Evolutionary conservation across 2,888 invertebrate genomes (phyloP), one percentile per base, ranked within the genome.

Genomic region (Drosophila rellima): DNA sequence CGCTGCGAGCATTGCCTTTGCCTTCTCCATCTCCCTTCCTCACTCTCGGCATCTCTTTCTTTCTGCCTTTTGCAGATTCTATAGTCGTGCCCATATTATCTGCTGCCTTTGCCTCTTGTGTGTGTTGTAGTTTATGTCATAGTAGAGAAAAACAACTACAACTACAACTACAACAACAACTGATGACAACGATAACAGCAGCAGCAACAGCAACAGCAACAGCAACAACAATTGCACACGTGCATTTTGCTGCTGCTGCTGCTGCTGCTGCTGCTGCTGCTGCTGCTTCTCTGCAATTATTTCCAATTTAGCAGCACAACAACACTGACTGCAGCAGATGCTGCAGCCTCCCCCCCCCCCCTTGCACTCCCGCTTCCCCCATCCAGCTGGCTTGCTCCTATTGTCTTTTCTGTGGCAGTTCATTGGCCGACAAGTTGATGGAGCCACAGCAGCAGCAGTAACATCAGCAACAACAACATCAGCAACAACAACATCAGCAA

Each of bases 241-340:
- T 82, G 82, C 83, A 82, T 82, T 83, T 68, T 78, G 74, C 69
- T 61, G 60, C 63, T 57, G 75, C 52, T 50, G 55, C 55, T 42
- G 52, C 54, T 56, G 42, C n/a, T 52, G 62, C 64, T 56, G 74
- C 51, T 50, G 23, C 6, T 54, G 52, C 29, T 59, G 64, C 51
- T 59, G 59, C 57, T 72, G 64, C 84, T 65, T 59, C 78, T 65
- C 74, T 75, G 88, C 86, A 88, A 87, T 87, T 88, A 87, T 88
- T 88, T 87, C 84, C 87, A 84, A 87, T 87, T 87, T 86, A 86
- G 88, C 87, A 76, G 79, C 71, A 83, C 82, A 83, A 85, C 82
- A 83, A 85, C 82, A 79, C 74, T 60, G 71, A 52, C 70, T 78
- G 44, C 55, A 86, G 50, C 69, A 67, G 69, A 76, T 74, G 65